phyloP scores from a whole-genome alignment of 2,113 vertebrate genomes.

The Onychostruthus taczanowskii region DNA sequence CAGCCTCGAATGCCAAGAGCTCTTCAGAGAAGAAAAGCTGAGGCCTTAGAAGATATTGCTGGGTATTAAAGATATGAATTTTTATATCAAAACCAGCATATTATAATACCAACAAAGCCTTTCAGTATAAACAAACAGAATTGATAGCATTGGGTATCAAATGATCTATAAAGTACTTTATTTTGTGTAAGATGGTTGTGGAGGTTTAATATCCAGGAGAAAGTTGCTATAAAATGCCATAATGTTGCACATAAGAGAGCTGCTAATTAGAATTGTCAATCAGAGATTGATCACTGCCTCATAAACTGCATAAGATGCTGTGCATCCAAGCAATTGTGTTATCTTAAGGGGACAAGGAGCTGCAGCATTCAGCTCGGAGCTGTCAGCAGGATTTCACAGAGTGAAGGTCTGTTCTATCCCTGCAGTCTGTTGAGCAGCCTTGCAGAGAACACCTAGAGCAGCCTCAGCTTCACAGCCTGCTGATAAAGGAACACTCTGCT shows the following conservation, averaged over 20 bases:
- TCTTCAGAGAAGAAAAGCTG: slow-evolving; percentile 44
- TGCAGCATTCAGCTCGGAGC: slow-evolving; percentile 46
- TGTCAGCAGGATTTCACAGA: slow-evolving; percentile 69
- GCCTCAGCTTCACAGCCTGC: slow-evolving; percentile 31
- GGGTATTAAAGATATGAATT: neutral
- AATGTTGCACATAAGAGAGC: slow-evolving; percentile 53
- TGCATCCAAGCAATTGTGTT: slow-evolving; percentile 65
- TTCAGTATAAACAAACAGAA: slow-evolving; percentile 55
- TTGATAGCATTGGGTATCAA: slow-evolving; percentile 20
- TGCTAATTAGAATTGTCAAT: slow-evolving; percentile 80
- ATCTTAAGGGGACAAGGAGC: slow-evolving; percentile 65
- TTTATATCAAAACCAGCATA: slow-evolving; percentile 24
- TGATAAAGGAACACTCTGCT: neutral
- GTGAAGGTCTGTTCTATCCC: slow-evolving; percentile 48
- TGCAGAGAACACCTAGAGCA: slow-evolving; percentile 56
- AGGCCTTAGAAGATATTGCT: slow-evolving; percentile 4
- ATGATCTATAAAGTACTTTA: slow-evolving; percentile 57
- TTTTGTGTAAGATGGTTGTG: neutral
- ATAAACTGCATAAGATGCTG: slow-evolving; percentile 57
- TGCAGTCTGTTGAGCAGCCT: slow-evolving; percentile 59
- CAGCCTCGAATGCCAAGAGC: slow-evolving; percentile 47
- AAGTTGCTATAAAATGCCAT: slow-evolving; percentile 60
- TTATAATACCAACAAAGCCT: slow-evolving; percentile 11
- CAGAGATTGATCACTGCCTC: slow-evolving; percentile 70
- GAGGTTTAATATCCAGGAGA: slow-evolving; percentile 57